phyloP scores from a whole-genome alignment of 2,113 vertebrate species.

The Epinephelus cyanopodus region DNA sequence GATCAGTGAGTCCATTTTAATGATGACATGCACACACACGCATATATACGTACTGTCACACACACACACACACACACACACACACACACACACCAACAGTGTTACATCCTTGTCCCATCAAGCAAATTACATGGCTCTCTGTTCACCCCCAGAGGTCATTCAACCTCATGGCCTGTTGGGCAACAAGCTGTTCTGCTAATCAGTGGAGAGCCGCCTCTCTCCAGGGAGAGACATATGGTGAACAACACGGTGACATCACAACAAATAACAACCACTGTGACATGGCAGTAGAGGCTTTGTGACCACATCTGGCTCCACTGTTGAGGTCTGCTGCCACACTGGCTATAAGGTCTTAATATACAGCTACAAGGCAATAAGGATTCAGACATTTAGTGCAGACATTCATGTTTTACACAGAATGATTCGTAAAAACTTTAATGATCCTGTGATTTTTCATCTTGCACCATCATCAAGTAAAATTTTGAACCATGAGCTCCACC shows the following conservation, averaged over 20 bases:
- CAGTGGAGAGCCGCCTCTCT: constrained; percentile 66
- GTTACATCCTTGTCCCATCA: constrained; percentile 70
- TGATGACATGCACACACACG: constrained; percentile 8
- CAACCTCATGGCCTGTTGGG: constrained; percentile 67
- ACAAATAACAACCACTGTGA: constrained; percentile 33
- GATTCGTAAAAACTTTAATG: background rate
- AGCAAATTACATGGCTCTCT: constrained; percentile 65
- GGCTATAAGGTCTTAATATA: background rate
- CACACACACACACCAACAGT: constrained; percentile 16
- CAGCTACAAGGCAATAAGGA: background rate
- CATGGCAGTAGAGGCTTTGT: constrained; percentile 43
- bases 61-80: background rate
- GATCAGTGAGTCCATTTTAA: constrained; percentile 42
- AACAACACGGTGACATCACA: constrained; percentile 56
- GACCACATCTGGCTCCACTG: constrained; percentile 50
- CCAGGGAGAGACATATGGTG: constrained; percentile 64
- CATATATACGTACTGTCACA: constrained; percentile 3
- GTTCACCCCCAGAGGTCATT: constrained; percentile 71
- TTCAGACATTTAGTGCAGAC: background rate
- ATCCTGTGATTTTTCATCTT: no score
- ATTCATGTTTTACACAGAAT: background rate
- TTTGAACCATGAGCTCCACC: no score
- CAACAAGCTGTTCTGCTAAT: constrained; percentile 78
- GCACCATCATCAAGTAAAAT: no score
- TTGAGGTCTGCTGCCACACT: constrained; percentile 10